A percentile compares a stretch with the other conserved stretches of the same genome.
phyloP scores from a whole-genome alignment of 2,888 invertebrate genomes.

The Gortyna flavago region DNA sequence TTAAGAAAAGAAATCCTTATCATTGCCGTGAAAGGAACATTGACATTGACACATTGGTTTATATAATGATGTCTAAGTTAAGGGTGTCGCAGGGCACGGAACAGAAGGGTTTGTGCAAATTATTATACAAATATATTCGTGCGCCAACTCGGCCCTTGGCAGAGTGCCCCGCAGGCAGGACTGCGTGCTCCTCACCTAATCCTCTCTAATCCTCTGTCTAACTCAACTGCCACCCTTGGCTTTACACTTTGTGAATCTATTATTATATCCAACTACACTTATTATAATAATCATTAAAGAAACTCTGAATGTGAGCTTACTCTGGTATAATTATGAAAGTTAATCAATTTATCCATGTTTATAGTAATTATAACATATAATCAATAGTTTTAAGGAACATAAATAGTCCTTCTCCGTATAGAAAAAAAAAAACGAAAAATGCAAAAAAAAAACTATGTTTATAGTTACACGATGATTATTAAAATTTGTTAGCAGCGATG shows the following conservation, averaged over 20 bases:
- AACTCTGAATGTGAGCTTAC: conserved; percentile 55
- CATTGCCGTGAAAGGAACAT: conserved; percentile 50
- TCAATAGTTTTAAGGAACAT: conserved; percentile 56
- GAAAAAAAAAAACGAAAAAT: conserved; percentile 19
- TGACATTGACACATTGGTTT: conserved; percentile 59
- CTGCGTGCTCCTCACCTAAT: conserved; percentile 21
- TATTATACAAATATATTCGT: conserved; percentile 17
- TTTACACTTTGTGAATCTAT: conserved; percentile 50
- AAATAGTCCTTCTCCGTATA: conserved; percentile 40
- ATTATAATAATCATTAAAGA: conserved; percentile 21
- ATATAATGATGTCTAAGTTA: conserved; percentile 31
- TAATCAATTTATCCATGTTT: conserved; percentile 39
- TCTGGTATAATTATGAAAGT: conserved; percentile 39
- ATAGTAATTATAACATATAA: conserved; percentile 54
- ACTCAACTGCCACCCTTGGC: conserved; percentile 38
- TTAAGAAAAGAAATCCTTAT: conserved; percentile 1
- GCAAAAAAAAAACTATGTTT: conserved; percentile 50
- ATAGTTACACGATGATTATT: conserved; percentile 43
- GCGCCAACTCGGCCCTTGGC: conserved; percentile 24
- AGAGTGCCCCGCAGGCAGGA: not conserved
- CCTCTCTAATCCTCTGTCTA: conserved; percentile 21
- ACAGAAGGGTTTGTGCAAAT: conserved; percentile 18
- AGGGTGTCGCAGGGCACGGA: conserved; percentile 32
- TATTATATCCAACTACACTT: conserved; percentile 33
- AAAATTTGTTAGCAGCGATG: conserved; percentile 53